phyloP scores from a whole-genome alignment of 2,113 vertebrate species.

The Oryzias melastigma region DNA sequence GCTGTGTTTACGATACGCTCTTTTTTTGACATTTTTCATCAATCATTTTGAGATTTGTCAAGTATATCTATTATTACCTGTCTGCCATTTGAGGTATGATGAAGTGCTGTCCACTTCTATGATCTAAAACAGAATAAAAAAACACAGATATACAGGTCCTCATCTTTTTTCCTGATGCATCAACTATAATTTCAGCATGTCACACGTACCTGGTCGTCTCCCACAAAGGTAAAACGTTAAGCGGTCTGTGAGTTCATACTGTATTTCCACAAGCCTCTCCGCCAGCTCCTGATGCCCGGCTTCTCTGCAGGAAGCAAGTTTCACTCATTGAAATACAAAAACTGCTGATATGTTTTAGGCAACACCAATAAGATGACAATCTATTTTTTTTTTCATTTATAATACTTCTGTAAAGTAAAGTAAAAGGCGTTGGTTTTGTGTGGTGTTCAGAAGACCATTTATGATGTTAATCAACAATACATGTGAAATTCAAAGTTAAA shows the following conservation, averaged over 20 bases:
- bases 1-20: no score
- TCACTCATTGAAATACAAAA: not conserved
- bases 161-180: not conserved
- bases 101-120: conserved; percentile 95
- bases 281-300: conserved; percentile 94
- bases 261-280: conserved; percentile 92
- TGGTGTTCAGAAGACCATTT: no score
- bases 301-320: conserved; percentile 78
- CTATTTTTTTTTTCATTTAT: not conserved
- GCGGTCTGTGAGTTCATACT: conserved; percentile 96
- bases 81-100: conserved; percentile 99
- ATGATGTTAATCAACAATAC: no score
- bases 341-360: conserved; percentile 2
- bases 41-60: no score
- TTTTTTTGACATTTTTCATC: no score
- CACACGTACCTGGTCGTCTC: conserved; percentile 87
- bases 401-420: no score
- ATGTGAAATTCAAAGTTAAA: no score
- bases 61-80: conserved; percentile 85
- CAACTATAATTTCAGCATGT: no score
- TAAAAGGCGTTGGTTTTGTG: no score
- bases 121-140: conserved; percentile 80
- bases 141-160: not conserved
- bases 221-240: conserved; percentile 97
- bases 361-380: conserved; percentile 3